phyloP scores from a whole-genome alignment of 37 sponge, comb jelly and placozoan species.

The Crambe crambe region DNA sequence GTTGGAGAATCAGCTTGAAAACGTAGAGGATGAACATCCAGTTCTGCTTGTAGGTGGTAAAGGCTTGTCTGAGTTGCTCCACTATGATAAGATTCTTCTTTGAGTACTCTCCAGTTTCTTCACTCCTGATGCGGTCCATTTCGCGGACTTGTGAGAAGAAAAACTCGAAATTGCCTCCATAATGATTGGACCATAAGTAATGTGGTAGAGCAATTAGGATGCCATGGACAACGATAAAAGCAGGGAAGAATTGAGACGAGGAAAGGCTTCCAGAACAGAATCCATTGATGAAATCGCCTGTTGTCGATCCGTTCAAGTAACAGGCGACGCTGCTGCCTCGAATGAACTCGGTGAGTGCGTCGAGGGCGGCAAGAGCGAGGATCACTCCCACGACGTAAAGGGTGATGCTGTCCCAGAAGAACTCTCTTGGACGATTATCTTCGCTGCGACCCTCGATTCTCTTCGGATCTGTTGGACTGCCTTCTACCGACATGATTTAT shows the following conservation, averaged over 20 bases:
- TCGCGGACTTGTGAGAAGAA: constrained; percentile 38
- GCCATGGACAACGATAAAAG: constrained; percentile 54
- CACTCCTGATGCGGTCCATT: constrained; percentile 58
- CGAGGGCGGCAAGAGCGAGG: constrained; percentile 42
- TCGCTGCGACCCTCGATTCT: constrained; percentile 31
- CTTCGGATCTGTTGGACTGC: constrained; percentile 29
- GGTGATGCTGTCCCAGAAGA: constrained; percentile 69
- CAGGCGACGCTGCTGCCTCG: constrained; percentile 35
- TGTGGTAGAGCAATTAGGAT: constrained; percentile 50
- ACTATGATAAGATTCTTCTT: constrained; percentile 34
- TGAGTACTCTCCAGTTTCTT: constrained; percentile 45
- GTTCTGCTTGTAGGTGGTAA: constrained; percentile 47
- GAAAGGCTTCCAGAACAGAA: constrained; percentile 45
- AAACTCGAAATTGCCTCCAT: constrained; percentile 52
- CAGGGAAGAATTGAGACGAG: constrained; percentile 36
- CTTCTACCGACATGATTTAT: neutral
- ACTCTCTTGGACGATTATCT: constrained; percentile 40
- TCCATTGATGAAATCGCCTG: constrained; percentile 39
- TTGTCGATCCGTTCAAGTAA: neutral
- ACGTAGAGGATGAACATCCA: constrained; percentile 38
- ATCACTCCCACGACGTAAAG: constrained; percentile 63
- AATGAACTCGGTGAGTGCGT: constrained; percentile 52
- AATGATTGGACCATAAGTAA: constrained; percentile 59
- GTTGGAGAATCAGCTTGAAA: constrained; percentile 34
- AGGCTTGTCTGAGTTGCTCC: constrained; percentile 30